A percentile compares a stretch with the other conserved stretches of the same genome.
Evolutionary conservation across 2,113 vertebrate genomes (phyloP).

Genomic region (Orientallactaga bullata): DNA sequence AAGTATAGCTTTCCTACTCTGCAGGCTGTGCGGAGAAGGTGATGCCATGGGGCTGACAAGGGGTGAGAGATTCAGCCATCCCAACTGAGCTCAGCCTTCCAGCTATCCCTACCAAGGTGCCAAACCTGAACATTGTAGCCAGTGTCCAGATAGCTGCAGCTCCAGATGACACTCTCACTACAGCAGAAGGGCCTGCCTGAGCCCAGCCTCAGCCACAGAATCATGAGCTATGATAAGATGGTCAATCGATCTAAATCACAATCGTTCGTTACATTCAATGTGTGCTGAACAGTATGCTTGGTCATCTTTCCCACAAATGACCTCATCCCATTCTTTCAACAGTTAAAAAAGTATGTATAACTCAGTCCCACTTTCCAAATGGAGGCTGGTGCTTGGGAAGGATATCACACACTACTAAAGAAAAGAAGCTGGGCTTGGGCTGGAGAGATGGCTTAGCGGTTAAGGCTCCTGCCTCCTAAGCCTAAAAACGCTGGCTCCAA

Average conservation of each 20-base stretch:
- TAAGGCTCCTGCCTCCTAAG: too few species aligned
- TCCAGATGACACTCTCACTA: not conserved
- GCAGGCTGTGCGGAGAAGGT: not conserved
- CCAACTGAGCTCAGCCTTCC: not conserved
- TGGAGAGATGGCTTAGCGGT: too few species aligned
- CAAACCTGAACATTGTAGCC: not conserved
- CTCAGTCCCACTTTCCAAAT: not conserved
- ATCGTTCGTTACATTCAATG: not conserved
- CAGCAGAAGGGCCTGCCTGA: not conserved
- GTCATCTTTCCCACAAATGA: not conserved
- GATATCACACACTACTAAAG: not conserved
- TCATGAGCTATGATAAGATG: not conserved
- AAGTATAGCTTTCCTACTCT: not conserved
- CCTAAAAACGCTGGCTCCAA: too few species aligned
- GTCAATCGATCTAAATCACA: not conserved
- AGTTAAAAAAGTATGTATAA: not conserved
- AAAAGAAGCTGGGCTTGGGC: not conserved
- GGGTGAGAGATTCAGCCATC: not conserved
- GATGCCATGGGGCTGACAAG: not conserved
- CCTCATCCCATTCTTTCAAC: not conserved
- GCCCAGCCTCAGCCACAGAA: not conserved
- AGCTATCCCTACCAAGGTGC: not conserved
- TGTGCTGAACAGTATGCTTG: not conserved
- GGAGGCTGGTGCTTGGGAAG: constrained; percentile 23
- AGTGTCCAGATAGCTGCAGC: not conserved